Conservation (phyloP, 2,888 invertebrate species). For the Plutella xylostella region DNA sequence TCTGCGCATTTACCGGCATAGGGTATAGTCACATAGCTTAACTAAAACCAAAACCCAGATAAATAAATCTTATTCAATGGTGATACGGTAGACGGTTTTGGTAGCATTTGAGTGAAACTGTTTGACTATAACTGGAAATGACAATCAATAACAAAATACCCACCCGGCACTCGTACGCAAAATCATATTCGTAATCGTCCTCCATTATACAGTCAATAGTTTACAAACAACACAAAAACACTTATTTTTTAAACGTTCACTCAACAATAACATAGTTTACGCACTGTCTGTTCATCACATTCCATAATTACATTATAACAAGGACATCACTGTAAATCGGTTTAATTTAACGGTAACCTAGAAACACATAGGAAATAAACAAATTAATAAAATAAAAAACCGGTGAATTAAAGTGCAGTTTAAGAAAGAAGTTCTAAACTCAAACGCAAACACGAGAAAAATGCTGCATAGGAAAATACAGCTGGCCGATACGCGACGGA, state of each 20-base stretch:
- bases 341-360: slow-evolving; percentile 27
- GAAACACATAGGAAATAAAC: slow-evolving; percentile 16
- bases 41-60: no score
- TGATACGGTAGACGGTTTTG: no score
- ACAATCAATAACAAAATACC: slow-evolving; percentile 33
- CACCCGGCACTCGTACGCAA: slow-evolving; percentile 76
- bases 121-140: no score
- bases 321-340: neutral
- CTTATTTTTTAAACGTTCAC: slow-evolving; percentile 19
- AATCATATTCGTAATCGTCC: slow-evolving; percentile 74
- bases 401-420: neutral
- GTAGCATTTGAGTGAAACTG: no score
- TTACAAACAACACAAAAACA: slow-evolving; percentile 14
- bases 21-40: no score
- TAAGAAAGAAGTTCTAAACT: neutral
- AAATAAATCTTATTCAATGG: no score
- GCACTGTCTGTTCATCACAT: slow-evolving; percentile 24
- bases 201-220: slow-evolving; percentile 35
- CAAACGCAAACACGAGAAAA: slow-evolving; percentile 10
- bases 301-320: slow-evolving; percentile 22
- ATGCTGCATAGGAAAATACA: slow-evolving; percentile 24
- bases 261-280: slow-evolving; percentile 30
- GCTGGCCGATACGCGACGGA: slow-evolving; percentile 33
- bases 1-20: no score
- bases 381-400: slow-evolving; percentile 16